These are phyloP conservation scores for Sycobia sp. DNA, from an alignment of 1,140 invertebrate species.

Conservation along the genomic window DNA sequence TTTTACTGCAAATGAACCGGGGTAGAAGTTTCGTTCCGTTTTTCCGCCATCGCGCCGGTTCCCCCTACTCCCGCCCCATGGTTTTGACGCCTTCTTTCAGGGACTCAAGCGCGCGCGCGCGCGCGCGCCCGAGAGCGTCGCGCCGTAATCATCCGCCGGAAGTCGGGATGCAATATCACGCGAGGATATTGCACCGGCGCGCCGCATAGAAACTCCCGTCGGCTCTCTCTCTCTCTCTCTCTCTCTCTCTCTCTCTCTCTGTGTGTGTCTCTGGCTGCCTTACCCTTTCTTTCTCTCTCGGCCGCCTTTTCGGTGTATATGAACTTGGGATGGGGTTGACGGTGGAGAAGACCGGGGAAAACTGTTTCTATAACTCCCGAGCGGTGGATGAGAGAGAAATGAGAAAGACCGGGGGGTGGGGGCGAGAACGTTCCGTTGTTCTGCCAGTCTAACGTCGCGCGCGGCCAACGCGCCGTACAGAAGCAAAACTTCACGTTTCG, in stretches of 20 bases:
- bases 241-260: neutral
- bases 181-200: neutral
- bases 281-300: too few species aligned
- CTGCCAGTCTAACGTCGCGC: slow-evolving; percentile 16
- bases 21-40: slow-evolving; percentile 1
- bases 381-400: neutral
- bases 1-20: slow-evolving; percentile 22
- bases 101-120: too few species aligned
- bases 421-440: neutral
- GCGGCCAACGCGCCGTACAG: too few species aligned
- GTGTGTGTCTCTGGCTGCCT: too few species aligned
- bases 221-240: too few species aligned
- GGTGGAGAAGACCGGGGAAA: neutral
- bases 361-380: slow-evolving; percentile 17
- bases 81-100: slow-evolving; percentile 5
- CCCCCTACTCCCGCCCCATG: neutral
- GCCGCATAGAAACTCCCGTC: slow-evolving; percentile 5
- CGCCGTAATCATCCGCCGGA: slow-evolving; percentile 9
- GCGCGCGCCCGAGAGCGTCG: neutral
- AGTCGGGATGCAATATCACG: slow-evolving; percentile 19
- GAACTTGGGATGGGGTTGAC: neutral
- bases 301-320: too few species aligned
- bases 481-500: slow-evolving; percentile 9
- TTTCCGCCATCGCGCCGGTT: neutral
- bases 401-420: neutral